These are phyloP conservation scores for Euwallacea fornicatus DNA, from an alignment of 1,140 invertebrate genomes.

Conservation along the genomic window DNA sequence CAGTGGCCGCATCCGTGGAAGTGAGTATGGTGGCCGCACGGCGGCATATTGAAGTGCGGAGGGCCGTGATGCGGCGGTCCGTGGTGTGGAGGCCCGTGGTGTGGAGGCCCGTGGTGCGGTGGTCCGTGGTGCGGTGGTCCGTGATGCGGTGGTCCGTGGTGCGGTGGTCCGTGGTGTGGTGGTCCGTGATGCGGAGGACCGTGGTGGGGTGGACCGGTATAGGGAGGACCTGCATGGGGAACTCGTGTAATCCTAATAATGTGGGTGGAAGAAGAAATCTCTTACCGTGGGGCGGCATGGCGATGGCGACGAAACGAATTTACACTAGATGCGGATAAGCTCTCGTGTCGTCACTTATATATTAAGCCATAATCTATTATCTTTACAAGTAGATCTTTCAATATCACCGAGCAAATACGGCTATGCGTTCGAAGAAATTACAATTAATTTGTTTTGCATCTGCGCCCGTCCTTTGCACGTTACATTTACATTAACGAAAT, in stretches of 20 bases:
- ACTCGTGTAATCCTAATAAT: neutral
- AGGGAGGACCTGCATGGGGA: neutral
- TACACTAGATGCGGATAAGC: too few species aligned
- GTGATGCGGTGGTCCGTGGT: neutral
- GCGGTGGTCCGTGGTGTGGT: constrained; percentile 9
- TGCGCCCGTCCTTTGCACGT: too few species aligned
- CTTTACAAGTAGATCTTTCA: too few species aligned
- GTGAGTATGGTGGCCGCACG: neutral
- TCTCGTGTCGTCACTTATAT: too few species aligned
- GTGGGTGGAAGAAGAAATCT: neutral
- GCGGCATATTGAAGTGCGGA: constrained; percentile 1
- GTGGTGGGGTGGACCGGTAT: constrained; percentile 4
- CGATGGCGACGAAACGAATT: neutral
- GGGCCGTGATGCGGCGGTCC: constrained; percentile 13
- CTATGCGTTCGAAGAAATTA: too few species aligned
- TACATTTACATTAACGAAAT: too few species aligned
- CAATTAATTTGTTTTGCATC: too few species aligned
- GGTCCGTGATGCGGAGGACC: constrained; percentile 3
- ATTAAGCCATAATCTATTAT: too few species aligned
- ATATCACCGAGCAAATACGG: too few species aligned
- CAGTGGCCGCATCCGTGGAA: constrained; percentile 14
- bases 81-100: neutral
- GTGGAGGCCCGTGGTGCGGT: neutral
- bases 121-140: constrained; percentile 11
- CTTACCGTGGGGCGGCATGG: constrained; percentile 1